phyloP scores from a whole-genome alignment of 2,113 vertebrate species.

The Opisthocomus hoazin region DNA sequence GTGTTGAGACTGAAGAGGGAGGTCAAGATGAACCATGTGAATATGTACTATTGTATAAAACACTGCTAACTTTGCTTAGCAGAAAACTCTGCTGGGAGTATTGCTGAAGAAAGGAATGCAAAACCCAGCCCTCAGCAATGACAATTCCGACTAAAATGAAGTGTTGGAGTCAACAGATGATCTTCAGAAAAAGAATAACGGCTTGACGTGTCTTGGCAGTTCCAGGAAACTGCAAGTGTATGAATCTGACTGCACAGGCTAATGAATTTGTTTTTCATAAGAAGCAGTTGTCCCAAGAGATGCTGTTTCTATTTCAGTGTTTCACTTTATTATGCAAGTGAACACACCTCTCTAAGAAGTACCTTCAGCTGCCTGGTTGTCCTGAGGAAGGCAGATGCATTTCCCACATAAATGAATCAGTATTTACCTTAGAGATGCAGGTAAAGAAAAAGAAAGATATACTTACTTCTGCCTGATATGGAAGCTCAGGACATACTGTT shows the following conservation, averaged over 20 bases:
- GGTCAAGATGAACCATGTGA: neutral
- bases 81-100: neutral
- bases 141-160: neutral
- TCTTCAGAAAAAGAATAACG: neutral
- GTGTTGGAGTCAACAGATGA: neutral
- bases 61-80: neutral
- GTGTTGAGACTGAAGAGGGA: neutral
- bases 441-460: neutral
- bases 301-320: neutral
- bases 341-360: neutral
- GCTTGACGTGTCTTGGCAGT: neutral
- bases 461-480: neutral
- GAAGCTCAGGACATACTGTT: neutral
- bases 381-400: neutral
- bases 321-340: neutral
- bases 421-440: neutral
- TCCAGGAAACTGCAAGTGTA: neutral
- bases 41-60: neutral
- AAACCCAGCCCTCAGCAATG: neutral
- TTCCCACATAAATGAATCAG: neutral
- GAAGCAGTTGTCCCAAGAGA: neutral
- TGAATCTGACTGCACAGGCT: neutral
- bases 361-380: neutral
- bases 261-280: neutral
- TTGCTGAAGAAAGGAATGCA: neutral